These are phyloP conservation scores for Ophion ellenae DNA, from an alignment of 2,888 invertebrate genomes.

Conservation along the genomic window DNA sequence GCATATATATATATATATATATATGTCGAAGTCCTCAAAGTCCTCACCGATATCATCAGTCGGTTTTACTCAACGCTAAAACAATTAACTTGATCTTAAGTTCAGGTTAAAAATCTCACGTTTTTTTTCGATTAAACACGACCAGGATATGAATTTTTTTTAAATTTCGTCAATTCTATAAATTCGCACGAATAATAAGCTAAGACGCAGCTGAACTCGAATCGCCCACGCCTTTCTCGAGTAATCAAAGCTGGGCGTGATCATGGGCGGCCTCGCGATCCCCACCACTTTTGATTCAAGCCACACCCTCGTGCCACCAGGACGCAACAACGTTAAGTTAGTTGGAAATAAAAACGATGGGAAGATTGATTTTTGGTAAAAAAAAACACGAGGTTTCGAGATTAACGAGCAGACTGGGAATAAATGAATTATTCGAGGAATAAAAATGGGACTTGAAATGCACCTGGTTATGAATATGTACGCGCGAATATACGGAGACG, in stretches of 20 bases:
- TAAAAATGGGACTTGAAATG: constrained; percentile 7
- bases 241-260: constrained; percentile 74
- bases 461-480: neutral
- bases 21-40: no score
- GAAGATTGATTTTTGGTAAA: neutral
- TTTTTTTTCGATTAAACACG: no score
- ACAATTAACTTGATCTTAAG: no score
- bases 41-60: no score
- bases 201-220: neutral
- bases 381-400: neutral
- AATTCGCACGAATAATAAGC: neutral
- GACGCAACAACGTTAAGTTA: neutral
- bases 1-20: no score
- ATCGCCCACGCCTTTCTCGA: constrained; percentile 55
- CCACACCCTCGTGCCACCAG: constrained; percentile 45
- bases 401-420: neutral
- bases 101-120: no score
- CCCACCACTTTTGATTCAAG: constrained; percentile 69
- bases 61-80: no score
- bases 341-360: neutral
- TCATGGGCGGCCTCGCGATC: constrained; percentile 71
- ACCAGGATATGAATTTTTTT: neutral
- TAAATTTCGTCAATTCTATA: neutral
- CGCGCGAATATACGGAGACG: no score
- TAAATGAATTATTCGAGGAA: neutral